These are phyloP conservation scores for Nettapus auritus DNA, from an alignment of 2,113 vertebrate genomes.

Conservation along the genomic window DNA sequence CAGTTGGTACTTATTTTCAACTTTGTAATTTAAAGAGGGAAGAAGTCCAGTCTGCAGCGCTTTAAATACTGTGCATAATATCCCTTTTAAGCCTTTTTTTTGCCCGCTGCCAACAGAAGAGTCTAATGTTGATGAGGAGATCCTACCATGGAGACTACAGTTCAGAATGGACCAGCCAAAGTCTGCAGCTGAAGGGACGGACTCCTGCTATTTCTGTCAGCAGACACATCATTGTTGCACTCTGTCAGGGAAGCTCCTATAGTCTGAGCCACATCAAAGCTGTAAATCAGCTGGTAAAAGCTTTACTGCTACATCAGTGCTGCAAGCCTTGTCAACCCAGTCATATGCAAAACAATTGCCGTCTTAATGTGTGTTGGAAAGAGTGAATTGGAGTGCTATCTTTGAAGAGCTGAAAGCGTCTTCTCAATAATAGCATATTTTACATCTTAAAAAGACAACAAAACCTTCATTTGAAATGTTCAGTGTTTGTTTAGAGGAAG, in stretches of 20 bases:
- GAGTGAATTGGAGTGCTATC: background rate
- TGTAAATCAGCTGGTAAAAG: background rate
- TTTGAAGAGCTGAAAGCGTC: background rate
- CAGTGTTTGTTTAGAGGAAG: background rate
- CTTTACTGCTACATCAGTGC: background rate
- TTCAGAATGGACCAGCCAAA: background rate
- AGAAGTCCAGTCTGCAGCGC: background rate
- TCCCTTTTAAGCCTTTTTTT: background rate
- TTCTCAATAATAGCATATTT: background rate
- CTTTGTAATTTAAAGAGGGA: background rate
- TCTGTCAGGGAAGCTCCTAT: background rate
- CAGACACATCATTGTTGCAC: background rate
- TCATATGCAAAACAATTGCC: background rate
- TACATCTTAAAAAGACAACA: background rate
- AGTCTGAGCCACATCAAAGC: constrained; percentile 39
- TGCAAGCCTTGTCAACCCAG: background rate
- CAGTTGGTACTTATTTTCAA: background rate
- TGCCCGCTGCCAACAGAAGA: background rate
- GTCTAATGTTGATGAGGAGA: background rate
- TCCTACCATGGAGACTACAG: background rate
- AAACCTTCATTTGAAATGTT: background rate
- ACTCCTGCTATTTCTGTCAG: constrained; percentile 1
- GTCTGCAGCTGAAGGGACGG: background rate
- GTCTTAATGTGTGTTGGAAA: background rate
- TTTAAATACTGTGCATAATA: background rate